Base-by-base conservation (phyloP, 2,888 invertebrate genomes). In the Plagodis dolabraria region DNA sequence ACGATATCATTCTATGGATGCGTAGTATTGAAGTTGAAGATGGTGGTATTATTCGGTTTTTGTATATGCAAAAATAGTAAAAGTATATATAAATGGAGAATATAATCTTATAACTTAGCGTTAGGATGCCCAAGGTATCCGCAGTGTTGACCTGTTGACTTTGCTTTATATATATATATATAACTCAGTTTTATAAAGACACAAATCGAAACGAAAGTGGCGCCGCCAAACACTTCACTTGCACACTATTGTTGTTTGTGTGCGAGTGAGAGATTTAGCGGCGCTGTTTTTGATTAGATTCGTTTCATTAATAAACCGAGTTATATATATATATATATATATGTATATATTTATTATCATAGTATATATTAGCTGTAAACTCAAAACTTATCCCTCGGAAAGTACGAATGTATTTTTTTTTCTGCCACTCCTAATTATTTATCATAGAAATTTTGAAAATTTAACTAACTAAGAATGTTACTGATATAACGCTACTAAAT, bases 121-220 rank as follows among this genome's bases (percentile, higher is more conserved):
- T 89, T 77, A 86, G 92, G 91, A 92, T 92, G 92, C 92, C 92
- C 92, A 89, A 88, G 82, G 86, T 86, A 86, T 90, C 87, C 84
- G 89, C 77, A 76, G 88, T 89, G 89, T 83, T 84, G 89, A 89
- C 86, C 88, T 88, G 87, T 83, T 82, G 88, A 85, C 82, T 84
- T 82, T 82, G 79, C 74, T 85, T 80, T 79, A 78, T 80, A 79
- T 79, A 78, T 80, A 79, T 76, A 76, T 75, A 22, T 22, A 22
- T 22, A 22, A 4, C 22, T 22, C 22, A 4, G 4, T 22, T 22
- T 22, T 2, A 22, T 22, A 22, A 22, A 22, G 22, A 22, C 22
- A 22, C 22, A 22, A 22, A 22, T 22, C 22, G 22, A 22, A 22
- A 22, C 22, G 22, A 22, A 22, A 22, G 22, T 22, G 22, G 22